Evolutionary conservation across 2,113 vertebrate genomes (phyloP), one percentile per base, ranked within the genome.

Genomic region (Cyprinus carpio): DNA sequence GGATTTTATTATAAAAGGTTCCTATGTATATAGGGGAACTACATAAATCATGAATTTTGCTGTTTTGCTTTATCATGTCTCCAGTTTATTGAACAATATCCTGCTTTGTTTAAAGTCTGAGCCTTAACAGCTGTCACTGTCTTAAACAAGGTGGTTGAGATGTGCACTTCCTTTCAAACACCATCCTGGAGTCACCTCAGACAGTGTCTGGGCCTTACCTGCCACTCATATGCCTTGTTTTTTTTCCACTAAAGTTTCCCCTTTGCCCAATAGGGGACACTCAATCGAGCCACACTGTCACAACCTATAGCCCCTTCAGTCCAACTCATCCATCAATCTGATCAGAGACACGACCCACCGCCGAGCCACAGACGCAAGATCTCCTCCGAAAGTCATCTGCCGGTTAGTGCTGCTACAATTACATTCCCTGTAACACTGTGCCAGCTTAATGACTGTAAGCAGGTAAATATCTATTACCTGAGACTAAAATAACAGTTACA

Each of bases 171-270:
- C 80, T 82, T 81, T 82, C 74, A 83, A 83, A 74, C 81, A 78
- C 67, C 81, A 87, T 76, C 27, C 81, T 34, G 25, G 25, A 51
- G 77, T 81, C 31, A 81, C 84, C 51, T 60, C 75, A 54, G 75
- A 65, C 31, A 51, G 71, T 46, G 71, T 67, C 67, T 51, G 20
- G 67, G 37, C 84, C 67, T n/a, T 34, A 25, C 67, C 86, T 86
- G 89, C 87, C 87, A 87, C 75, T 85, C 86, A 83, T 27, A 64
- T 13, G 69, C 49, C 58, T 81, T 58, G 78, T 85, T 82, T 86
- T 82, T 86, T 71, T 69, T 74, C 62, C 72, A 58, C 82, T 79
- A 40, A 79, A 64, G 51, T 69, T 40, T 71, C 69, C 62, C 71
- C 76, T 77, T 77, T 1, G 8, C 58, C 83, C 43, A 56, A 60